Base-by-base conservation (phyloP, 2,888 invertebrate genomes). In the Xestia ashworthii region DNA sequence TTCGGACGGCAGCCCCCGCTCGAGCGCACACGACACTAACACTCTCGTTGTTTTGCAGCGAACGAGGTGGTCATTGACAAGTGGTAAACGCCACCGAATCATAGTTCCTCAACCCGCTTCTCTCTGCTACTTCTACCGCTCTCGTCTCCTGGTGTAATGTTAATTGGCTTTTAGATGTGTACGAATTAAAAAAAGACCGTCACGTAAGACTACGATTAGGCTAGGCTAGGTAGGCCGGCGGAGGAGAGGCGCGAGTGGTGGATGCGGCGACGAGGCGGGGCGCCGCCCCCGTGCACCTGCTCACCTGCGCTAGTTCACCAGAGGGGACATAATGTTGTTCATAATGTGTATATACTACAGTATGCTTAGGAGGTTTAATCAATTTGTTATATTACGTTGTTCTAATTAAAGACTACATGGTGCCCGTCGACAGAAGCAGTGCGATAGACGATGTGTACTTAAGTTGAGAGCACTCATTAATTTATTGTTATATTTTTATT, bases 41-140 rank as follows among this genome's bases (percentile, higher is more conserved):
- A 89, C 93, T 95, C 92, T 89, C 94, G 93, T 96, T 96, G 93
- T 97, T 97, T 97, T 98, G 94, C 98, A 98, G 98, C 97, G 97
- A 97, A 97, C 97, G 98, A 98, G 94, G 96, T 95, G 96, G 98
- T 98, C 96, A 93, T 97, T 97, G 97, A 97, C 97, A 98, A 97
- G 97, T 98, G 97, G 98, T 97, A 97, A 96, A 94, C 95, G 93
- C 95, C 96, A 96, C 95, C 93, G 93, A 91, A 91, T 92, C 95
- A 93, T 95, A 95, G 95, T 95, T 95, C 96, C 95, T 95, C 96
- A 93, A 79, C 90, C 95, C 94, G 95, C 96, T 95, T 95, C 95
- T 95, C 94, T 95, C 93, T 94, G 94, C 95, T 92, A 93, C 94
- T 94, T 92, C 94, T 93, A 93, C 94, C 93, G 95, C 95, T 94